phyloP scores from a whole-genome alignment of 2,113 vertebrate species.

The Periophthalmodon schlosseri region DNA sequence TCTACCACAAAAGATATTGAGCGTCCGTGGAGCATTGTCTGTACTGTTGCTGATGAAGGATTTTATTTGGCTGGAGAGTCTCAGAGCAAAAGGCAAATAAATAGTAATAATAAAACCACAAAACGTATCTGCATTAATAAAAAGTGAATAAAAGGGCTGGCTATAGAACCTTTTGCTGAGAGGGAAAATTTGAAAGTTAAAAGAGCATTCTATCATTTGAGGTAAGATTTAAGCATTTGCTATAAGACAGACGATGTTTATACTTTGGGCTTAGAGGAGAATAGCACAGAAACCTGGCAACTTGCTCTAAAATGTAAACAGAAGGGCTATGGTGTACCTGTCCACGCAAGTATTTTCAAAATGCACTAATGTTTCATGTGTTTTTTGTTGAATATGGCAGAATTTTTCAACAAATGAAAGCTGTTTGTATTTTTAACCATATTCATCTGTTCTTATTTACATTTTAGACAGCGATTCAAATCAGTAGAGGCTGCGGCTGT shows the following conservation, averaged over 20 bases:
- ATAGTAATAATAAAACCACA: conserved; percentile 5
- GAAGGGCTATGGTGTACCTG: background rate
- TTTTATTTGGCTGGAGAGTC: conserved; percentile 45
- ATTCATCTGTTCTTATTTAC: background rate
- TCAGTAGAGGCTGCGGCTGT: background rate
- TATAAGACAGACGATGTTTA: background rate
- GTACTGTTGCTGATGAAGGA: conserved; percentile 21
- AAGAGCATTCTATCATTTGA: background rate
- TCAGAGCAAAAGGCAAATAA: conserved; percentile 22
- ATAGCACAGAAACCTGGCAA: background rate
- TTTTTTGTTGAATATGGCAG: too few relatives aligned
- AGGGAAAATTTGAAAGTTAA: background rate
- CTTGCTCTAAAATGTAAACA: background rate
- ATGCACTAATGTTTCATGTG: background rate
- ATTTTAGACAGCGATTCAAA: background rate
- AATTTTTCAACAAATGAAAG: background rate
- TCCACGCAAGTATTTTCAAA: background rate
- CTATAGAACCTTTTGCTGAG: background rate
- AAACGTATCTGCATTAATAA: conserved; percentile 5
- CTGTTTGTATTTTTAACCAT: background rate
- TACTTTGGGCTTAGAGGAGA: background rate
- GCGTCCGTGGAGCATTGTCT: conserved; percentile 32
- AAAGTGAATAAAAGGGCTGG: background rate
- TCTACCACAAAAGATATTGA: conserved; percentile 6
- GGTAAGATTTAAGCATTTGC: background rate